A percentile compares a stretch with the other conserved stretches of the same genome.
Conservation (phyloP, 1,140 invertebrate species). For the Polypedilum vanderplanki region DNA sequence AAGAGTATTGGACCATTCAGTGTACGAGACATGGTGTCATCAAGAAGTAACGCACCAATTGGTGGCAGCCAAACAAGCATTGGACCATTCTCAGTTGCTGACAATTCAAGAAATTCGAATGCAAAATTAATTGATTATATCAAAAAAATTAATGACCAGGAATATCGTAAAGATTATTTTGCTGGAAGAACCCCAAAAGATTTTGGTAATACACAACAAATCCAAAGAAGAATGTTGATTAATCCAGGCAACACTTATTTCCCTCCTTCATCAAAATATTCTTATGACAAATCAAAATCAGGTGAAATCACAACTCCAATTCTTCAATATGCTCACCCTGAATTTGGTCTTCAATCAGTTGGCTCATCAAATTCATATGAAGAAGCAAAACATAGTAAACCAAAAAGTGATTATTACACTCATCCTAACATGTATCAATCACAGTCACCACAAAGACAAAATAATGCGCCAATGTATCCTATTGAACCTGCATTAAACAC, state of each 20-base stretch:
- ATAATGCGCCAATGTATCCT: conserved; percentile 41
- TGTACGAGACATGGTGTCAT: conserved; percentile 41
- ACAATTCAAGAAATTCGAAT: conserved; percentile 50
- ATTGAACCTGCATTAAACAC: conserved; percentile 40
- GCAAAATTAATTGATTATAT: conserved; percentile 56
- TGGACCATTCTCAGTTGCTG: conserved; percentile 53
- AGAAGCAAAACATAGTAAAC: conserved; percentile 37
- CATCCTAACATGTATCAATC: conserved; percentile 36
- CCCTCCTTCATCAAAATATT: conserved; percentile 56
- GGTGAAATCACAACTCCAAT: conserved; percentile 59
- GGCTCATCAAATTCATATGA: conserved; percentile 42
- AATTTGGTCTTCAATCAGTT: conserved; percentile 64
- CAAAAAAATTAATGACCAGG: conserved; percentile 55
- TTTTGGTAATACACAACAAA: conserved; percentile 44
- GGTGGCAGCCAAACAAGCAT: conserved; percentile 40
- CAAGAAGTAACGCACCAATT: conserved; percentile 38
- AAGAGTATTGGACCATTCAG: conserved; percentile 36
- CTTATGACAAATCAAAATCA: conserved; percentile 46
- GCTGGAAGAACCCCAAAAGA: conserved; percentile 40
- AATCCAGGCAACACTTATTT: conserved; percentile 55
- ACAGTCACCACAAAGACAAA: conserved; percentile 39
- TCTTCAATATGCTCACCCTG: conserved; percentile 69
- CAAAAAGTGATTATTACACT: conserved; percentile 45
- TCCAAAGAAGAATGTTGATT: conserved; percentile 61
- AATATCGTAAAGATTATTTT: conserved; percentile 51